Conservation (phyloP, 2,113 vertebrate genomes). For the Poicephalus meyeri region DNA sequence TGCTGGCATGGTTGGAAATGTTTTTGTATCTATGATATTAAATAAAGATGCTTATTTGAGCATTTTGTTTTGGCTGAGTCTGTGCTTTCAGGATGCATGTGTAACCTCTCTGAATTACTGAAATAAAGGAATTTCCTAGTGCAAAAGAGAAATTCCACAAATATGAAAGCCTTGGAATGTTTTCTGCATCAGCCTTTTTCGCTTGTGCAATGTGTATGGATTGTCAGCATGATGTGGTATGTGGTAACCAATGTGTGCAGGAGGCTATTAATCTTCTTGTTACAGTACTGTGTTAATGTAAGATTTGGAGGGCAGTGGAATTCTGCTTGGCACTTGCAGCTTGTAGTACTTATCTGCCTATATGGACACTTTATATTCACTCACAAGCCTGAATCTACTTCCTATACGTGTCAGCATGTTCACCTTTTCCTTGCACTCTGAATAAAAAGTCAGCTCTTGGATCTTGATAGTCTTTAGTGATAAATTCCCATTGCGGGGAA, state of each 20-base stretch:
- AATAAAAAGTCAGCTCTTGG: background rate
- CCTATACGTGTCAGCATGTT: background rate
- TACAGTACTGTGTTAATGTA: background rate
- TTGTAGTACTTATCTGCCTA: background rate
- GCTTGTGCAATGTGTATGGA: background rate
- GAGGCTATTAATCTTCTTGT: constrained; percentile 28
- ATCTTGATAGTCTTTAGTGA: background rate
- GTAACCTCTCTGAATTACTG: constrained; percentile 37
- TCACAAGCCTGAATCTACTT: background rate
- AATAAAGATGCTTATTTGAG: constrained; percentile 14
- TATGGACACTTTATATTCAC: background rate
- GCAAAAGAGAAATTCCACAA: constrained; percentile 49
- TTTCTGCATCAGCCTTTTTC: constrained; percentile 26
- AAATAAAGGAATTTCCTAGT: constrained; percentile 48
- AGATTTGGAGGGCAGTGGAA: background rate
- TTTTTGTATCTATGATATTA: background rate
- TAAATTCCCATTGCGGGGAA: background rate
- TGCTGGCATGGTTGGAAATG: background rate
- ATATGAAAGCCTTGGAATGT: constrained; percentile 47
- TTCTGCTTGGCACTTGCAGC: background rate
- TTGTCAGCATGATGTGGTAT: constrained; percentile 18
- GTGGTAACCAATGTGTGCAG: background rate
- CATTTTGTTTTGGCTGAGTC: constrained; percentile 38
- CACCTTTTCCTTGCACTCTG: background rate
- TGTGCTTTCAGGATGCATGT: constrained; percentile 30